Conservation (phyloP, 2,888 invertebrate genomes). For the Agonopterix subpropinquella region DNA sequence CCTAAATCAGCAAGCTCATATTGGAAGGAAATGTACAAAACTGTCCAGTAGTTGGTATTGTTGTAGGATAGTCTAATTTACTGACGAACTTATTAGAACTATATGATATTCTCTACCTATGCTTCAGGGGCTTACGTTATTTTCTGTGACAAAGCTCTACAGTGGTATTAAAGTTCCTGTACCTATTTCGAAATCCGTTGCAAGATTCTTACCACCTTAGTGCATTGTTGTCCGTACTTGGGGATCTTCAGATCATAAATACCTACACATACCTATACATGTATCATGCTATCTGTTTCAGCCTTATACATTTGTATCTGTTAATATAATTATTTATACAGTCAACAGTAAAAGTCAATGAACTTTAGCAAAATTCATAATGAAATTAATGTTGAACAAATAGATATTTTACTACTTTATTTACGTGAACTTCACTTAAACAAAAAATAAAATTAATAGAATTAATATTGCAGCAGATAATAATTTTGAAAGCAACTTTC, state of each 20-base stretch:
- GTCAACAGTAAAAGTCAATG: too few species aligned
- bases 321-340: neutral
- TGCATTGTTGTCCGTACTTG: conserved; percentile 21
- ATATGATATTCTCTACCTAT: conserved; percentile 23
- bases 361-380: too few species aligned
- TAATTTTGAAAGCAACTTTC: too few species aligned
- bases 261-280: neutral
- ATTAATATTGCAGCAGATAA: too few species aligned
- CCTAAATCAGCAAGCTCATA: too few species aligned
- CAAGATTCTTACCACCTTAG: conserved; percentile 30
- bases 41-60: too few species aligned
- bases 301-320: conserved; percentile 2
- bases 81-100: conserved; percentile 27
- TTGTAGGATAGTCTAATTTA: conserved; percentile 38
- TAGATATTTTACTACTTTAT: too few species aligned
- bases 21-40: too few species aligned
- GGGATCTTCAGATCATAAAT: conserved; percentile 1
- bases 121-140: conserved; percentile 44
- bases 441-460: too few species aligned
- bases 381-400: too few species aligned
- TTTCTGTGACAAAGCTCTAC: conserved; percentile 35
- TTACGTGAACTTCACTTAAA: too few species aligned
- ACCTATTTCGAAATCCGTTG: neutral
- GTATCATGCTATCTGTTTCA: neutral
- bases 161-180: conserved; percentile 22